Percentiles rank a stretch among this genome's conserved stretches.
Conservation (phyloP, 1,140 invertebrate genomes). For the Rhagoletis zephyria region DNA sequence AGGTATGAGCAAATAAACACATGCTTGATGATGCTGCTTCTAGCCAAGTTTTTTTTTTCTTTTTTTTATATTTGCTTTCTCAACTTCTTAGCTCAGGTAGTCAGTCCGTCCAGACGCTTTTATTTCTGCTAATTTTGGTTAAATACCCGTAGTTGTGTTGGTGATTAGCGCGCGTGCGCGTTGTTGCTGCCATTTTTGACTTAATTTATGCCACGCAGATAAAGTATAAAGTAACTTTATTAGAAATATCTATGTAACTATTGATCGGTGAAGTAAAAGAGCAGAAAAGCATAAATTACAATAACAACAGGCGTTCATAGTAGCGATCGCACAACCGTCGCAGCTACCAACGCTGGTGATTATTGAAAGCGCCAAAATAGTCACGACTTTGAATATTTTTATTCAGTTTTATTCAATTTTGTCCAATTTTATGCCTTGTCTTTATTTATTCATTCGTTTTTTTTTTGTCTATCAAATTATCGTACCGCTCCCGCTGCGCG, state of each 20-base stretch:
- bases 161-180: conserved; percentile 44
- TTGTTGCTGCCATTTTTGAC: not conserved
- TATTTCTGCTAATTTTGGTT: conserved; percentile 58
- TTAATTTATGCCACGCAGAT: conserved; percentile 16
- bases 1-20: not conserved
- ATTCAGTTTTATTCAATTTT: conserved; percentile 57
- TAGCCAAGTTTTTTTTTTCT: not conserved
- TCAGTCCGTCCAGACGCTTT: conserved; percentile 56
- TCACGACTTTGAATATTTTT: conserved; percentile 62
- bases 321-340: conserved; percentile 23
- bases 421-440: conserved; percentile 1
- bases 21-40: not conserved
- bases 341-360: conserved; percentile 1
- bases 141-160: conserved; percentile 58
- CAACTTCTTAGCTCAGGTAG: conserved; percentile 1
- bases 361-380: conserved; percentile 55
- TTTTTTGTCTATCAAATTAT: conserved; percentile 34
- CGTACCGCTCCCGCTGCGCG: conserved; percentile 37
- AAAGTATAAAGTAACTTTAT: conserved; percentile 17
- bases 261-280: too few species aligned
- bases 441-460: not conserved
- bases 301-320: conserved; percentile 9
- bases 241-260: conserved; percentile 11
- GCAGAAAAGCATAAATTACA: not conserved
- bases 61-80: not conserved